These are phyloP conservation scores for Cyprinodon tularosa DNA, from an alignment of 2,113 vertebrate species.

Conservation along the genomic window DNA sequence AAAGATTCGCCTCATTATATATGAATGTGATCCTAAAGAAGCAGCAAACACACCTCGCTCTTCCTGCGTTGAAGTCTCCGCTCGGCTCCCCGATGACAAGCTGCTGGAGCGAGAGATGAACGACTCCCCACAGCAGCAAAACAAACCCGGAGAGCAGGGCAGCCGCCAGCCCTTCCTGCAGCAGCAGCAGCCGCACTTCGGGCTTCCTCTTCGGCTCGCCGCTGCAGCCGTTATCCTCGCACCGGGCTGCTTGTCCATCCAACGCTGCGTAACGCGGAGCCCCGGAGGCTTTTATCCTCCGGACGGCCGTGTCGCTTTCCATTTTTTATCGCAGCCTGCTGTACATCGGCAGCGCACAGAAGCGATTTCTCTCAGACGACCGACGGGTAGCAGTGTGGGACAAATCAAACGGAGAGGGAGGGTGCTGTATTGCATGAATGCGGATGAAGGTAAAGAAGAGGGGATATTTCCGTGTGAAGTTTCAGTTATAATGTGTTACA, in stretches of 20 bases:
- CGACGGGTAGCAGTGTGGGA: constrained; percentile 70
- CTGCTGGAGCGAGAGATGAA: constrained; percentile 79
- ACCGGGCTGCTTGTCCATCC: constrained; percentile 25
- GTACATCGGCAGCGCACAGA: constrained; percentile 43
- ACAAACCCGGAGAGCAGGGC: constrained; percentile 76
- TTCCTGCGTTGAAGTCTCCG: constrained; percentile 75
- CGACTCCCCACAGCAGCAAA: constrained; percentile 76
- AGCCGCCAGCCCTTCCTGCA: constrained; percentile 72
- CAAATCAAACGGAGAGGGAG: constrained; percentile 44
- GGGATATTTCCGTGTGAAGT: no score
- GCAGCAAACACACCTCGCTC: constrained; percentile 73
- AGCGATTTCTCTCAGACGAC: background rate
- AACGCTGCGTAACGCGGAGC: constrained; percentile 31
- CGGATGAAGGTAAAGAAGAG: background rate
- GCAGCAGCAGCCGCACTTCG: constrained; percentile 67
- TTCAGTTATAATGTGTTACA: no score
- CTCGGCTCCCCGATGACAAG: constrained; percentile 75
- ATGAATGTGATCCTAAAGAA: background rate
- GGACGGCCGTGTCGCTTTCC: constrained; percentile 79
- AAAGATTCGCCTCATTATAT: constrained; percentile 44
- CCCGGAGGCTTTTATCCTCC: constrained; percentile 70
- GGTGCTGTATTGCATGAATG: background rate
- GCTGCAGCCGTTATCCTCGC: constrained; percentile 60
- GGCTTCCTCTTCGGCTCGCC: constrained; percentile 71
- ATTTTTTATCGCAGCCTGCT: constrained; percentile 61